phyloP scores from a whole-genome alignment of 1,140 invertebrate species.

The Calliphora vicina region DNA sequence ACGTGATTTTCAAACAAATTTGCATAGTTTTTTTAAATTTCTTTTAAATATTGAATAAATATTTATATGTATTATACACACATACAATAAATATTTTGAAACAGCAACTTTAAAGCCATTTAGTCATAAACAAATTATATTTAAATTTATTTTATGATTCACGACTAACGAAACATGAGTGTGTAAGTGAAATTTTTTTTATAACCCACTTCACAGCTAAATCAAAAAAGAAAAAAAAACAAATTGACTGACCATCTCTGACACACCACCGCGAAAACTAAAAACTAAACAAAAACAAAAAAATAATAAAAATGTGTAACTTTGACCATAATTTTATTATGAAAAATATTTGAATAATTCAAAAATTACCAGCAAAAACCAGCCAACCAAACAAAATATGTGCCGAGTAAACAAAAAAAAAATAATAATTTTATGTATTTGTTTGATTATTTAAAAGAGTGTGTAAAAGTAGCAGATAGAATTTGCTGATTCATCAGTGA shows the following conservation, averaged over 20 bases:
- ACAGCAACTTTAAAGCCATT: not conserved
- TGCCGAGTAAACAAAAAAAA: not conserved
- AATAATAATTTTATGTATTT: not conserved
- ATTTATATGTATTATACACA: not conserved
- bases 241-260: not conserved
- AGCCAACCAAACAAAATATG: not conserved
- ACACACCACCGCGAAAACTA: not conserved
- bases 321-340: not conserved
- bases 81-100: not conserved
- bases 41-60: not conserved
- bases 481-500: conserved; percentile 13
- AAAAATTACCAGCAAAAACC: not conserved
- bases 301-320: not conserved
- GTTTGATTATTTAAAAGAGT: not conserved
- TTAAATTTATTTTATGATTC: not conserved
- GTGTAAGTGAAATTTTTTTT: not conserved
- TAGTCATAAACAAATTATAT: not conserved
- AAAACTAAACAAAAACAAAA: not conserved
- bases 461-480: not conserved
- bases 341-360: not conserved
- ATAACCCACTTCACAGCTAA: not conserved
- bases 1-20: not conserved
- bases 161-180: not conserved
- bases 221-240: not conserved
- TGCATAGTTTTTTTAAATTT: not conserved